These are phyloP conservation scores for Cryptus viduatorius DNA, from an alignment of 2,888 invertebrate species.

Conservation along the genomic window DNA sequence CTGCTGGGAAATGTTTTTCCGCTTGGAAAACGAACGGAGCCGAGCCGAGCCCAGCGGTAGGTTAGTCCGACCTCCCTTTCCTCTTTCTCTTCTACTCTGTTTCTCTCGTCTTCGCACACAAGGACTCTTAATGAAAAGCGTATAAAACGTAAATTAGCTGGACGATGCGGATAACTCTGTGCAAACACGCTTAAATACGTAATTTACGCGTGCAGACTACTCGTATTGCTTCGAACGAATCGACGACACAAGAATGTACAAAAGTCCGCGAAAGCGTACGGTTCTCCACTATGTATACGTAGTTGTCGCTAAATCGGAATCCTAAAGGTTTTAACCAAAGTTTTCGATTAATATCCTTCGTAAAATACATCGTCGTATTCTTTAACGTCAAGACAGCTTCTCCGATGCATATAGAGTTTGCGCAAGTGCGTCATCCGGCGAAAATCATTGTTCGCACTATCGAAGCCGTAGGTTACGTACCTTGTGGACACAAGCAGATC, in stretches of 20 bases:
- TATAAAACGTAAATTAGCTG: slow-evolving; percentile 75
- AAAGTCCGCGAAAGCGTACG: neutral
- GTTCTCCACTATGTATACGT: neutral
- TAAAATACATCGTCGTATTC: neutral
- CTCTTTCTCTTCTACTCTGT: slow-evolving; percentile 45
- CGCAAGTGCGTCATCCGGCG: neutral
- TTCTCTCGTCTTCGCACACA: slow-evolving; percentile 67
- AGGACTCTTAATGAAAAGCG: slow-evolving; percentile 76
- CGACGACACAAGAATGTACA: slow-evolving; percentile 66
- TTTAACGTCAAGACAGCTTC: neutral
- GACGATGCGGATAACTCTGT: slow-evolving; percentile 60
- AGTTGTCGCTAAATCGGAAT: neutral
- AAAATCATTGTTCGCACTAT: slow-evolving; percentile 28
- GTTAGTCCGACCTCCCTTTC: slow-evolving; percentile 13
- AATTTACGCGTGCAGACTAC: slow-evolving; percentile 18
- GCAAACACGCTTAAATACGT: slow-evolving; percentile 52
- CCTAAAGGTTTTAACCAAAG: neutral
- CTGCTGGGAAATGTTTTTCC: slow-evolving; percentile 77
- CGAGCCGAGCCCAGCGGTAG: slow-evolving; percentile 21
- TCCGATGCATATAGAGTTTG: neutral
- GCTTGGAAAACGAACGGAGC: slow-evolving; percentile 71
- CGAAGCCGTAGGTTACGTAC: slow-evolving; percentile 29
- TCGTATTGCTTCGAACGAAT: slow-evolving; percentile 43
- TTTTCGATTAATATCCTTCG: neutral
- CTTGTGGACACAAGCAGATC: slow-evolving; percentile 62